Evolutionary conservation across 1,140 invertebrate species (phyloP).

Genomic region (Agraylea sexmaculata): DNA sequence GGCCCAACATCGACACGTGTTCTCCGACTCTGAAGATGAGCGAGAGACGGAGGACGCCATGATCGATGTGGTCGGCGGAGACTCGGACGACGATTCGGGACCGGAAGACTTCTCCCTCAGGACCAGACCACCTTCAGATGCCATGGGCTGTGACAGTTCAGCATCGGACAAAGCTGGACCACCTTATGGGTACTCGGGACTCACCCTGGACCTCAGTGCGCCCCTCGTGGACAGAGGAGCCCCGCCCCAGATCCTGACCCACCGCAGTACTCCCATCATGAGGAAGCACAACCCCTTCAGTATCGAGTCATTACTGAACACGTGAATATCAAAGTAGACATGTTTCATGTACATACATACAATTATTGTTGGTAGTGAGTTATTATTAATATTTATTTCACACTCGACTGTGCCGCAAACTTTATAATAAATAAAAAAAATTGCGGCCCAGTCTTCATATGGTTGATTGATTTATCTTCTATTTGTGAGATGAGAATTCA

Average conservation of each 20-base stretch:
- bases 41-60: slow-evolving; percentile 55
- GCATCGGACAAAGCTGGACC: slow-evolving; percentile 37
- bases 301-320: slow-evolving; percentile 71
- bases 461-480: too few species aligned
- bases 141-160: slow-evolving; percentile 45
- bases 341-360: neutral
- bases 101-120: slow-evolving; percentile 42
- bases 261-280: slow-evolving; percentile 23
- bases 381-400: too few species aligned
- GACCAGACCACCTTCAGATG: slow-evolving; percentile 32
- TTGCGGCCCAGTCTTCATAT: too few species aligned
- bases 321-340: slow-evolving; percentile 38
- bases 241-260: slow-evolving; percentile 12
- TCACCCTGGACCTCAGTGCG: slow-evolving; percentile 39
- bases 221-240: slow-evolving; percentile 23
- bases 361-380: too few species aligned
- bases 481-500: too few species aligned
- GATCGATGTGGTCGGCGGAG: slow-evolving; percentile 64
- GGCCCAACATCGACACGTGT: slow-evolving; percentile 50
- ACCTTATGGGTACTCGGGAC: slow-evolving; percentile 40
- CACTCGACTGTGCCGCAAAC: too few species aligned
- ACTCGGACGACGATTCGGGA: slow-evolving; percentile 47
- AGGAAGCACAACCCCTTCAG: slow-evolving; percentile 63
- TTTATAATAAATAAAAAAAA: too few species aligned
- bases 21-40: slow-evolving; percentile 59